Conservation (phyloP, 2,888 invertebrate genomes). For the Molorchus minor region DNA sequence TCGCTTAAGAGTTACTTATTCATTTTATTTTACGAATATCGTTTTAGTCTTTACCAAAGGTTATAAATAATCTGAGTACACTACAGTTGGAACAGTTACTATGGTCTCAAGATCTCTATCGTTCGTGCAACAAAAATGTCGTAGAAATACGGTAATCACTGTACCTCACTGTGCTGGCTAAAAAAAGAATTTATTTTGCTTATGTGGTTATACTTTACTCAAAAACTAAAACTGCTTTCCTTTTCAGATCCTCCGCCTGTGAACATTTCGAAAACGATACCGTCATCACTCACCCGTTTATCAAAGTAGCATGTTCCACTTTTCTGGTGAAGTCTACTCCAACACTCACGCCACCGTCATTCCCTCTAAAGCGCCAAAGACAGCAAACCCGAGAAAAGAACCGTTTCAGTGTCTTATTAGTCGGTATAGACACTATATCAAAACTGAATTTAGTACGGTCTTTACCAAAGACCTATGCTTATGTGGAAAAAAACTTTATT, state of each 20-base stretch:
- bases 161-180: too few relatives aligned
- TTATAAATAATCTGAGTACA: too few relatives aligned
- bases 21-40: too few relatives aligned
- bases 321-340: slow-evolving; percentile 56
- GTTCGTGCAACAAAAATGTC: too few relatives aligned
- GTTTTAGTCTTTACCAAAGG: too few relatives aligned
- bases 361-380: slow-evolving; percentile 6
- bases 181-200: too few relatives aligned
- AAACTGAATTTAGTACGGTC: slow-evolving; percentile 77
- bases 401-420: slow-evolving; percentile 70
- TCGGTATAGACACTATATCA: slow-evolving; percentile 89
- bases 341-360: slow-evolving; percentile 67
- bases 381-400: too few relatives aligned
- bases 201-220: too few relatives aligned
- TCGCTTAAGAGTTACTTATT: too few relatives aligned
- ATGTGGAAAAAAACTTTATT: slow-evolving; percentile 67
- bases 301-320: slow-evolving; percentile 30
- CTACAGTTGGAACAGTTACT: too few relatives aligned
- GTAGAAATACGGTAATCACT: too few relatives aligned
- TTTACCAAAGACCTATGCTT: slow-evolving; percentile 76
- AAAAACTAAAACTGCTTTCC: neutral
- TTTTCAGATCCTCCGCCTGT: slow-evolving; percentile 30
- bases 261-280: slow-evolving; percentile 26
- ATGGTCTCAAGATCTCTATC: too few relatives aligned
- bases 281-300: slow-evolving; percentile 21